Percentiles rank a stretch among this genome's conserved stretches.
These are phyloP conservation scores for Opisthograptis luteolata DNA, from an alignment of 2,888 invertebrate genomes.

Conservation along the genomic window DNA sequence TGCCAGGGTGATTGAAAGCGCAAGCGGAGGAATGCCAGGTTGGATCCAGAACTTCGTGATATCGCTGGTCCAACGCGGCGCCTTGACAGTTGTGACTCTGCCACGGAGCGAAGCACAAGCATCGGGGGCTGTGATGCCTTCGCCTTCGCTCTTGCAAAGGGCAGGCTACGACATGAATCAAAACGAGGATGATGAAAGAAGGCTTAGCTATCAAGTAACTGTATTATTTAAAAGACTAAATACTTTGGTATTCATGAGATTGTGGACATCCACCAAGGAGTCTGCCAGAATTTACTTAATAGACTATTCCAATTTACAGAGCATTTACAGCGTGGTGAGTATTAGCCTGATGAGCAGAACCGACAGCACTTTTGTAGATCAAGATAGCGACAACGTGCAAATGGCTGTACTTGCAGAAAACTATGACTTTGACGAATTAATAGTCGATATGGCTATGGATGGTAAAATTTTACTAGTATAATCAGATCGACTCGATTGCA, in stretches of 20 bases:
- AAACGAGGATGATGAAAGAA: conserved; percentile 13
- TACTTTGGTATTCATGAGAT: too few species aligned
- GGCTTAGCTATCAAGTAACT: conserved; percentile 38
- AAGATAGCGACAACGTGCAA: conserved; percentile 48
- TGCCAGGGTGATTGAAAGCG: conserved; percentile 80
- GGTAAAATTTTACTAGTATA: conserved; percentile 63
- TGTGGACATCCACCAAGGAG: too few species aligned
- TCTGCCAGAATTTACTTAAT: too few species aligned
- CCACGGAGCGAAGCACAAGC: conserved; percentile 53
- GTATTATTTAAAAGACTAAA: too few species aligned
- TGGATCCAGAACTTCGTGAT: conserved; percentile 87
- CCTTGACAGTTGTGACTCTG: conserved; percentile 70
- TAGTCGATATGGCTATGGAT: conserved; percentile 82
- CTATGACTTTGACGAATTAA: conserved; percentile 79
- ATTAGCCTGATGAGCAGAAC: conserved; percentile 29
- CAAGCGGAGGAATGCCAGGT: conserved; percentile 86
- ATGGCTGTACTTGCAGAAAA: conserved; percentile 77
- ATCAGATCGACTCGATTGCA: too few species aligned
- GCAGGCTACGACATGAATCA: conserved; percentile 20
- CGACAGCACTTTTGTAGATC: conserved; percentile 17
- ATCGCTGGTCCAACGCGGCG: conserved; percentile 82
- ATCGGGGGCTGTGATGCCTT: conserved; percentile 57
- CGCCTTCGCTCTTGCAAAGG: conserved; percentile 45
- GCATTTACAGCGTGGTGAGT: conserved; percentile 43
- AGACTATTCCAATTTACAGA: conserved; percentile 48